Base-by-base conservation (phyloP, 2,797 vertebrate species). In the Sebastes diaconus region DNA sequence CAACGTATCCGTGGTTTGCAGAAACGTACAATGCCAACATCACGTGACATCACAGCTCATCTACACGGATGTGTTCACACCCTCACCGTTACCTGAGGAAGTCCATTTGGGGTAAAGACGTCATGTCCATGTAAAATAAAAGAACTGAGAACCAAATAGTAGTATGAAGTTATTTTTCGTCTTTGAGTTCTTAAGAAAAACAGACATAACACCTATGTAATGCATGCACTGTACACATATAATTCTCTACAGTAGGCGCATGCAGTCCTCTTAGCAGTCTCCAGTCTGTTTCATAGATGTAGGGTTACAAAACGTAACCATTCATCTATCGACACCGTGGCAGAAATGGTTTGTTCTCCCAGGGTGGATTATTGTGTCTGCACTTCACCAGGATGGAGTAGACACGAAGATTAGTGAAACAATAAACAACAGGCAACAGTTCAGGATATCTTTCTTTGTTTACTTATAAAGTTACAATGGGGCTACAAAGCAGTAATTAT, bases 351-450 rank as follows among this genome's bases (percentile, higher is more conserved):
- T 93, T 81, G 73, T 68, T 81, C 68, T 83, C 69, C 72, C 25
- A 24, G 90, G 34, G 76, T 64, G 92, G 93, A 95, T 95, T 96
- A 94, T 80, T 81, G 76, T 95, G 95, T 96, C 96, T 95, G 93
- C 73, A 80, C 54, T 84, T 83, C 36, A 70, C 52, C 54, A 22
- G 36, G 71, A 79, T 58, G 58, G 67, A 83, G 69, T 54, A 66
- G 57, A 73, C 75, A 66, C 54, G 60, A 79, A 65, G 76, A 63
- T 75, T 75, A 60, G 76, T 73, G 65, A 67, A 78, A 78, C 25
- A 78, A 55, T 80, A 87, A 90, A 85, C 79, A 79, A 57, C 57
- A 77, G 77, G 58, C 69, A 81, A 77, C 60, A 67, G 55, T 78
- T 81, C 78, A 70, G 77, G 52, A 79, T 55, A 77, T 78, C n/a